phyloP scores from a whole-genome alignment of 2,888 invertebrate species.

The Cancer borealis region DNA sequence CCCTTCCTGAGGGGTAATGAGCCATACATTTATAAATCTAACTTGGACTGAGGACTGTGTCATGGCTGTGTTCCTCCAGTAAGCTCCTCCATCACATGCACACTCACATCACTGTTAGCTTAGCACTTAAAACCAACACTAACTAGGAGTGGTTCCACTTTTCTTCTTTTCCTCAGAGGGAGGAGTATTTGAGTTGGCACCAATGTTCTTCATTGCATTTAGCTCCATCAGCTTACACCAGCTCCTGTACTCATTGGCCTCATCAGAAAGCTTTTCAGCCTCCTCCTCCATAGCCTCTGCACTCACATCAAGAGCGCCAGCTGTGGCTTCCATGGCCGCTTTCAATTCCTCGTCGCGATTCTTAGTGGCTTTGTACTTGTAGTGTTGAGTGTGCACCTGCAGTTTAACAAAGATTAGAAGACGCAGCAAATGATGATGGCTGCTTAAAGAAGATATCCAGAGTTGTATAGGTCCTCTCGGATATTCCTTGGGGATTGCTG shows the following conservation, averaged over 20 bases:
- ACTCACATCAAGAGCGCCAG: conserved; percentile 66
- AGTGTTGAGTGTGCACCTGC: conserved; percentile 77
- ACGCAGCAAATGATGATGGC: conserved; percentile 49
- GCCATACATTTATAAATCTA: conserved; percentile 59
- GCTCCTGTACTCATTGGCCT: conserved; percentile 77
- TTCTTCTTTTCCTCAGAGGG: conserved; percentile 69
- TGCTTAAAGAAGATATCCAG: conserved; percentile 60
- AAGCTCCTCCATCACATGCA: conserved; percentile 52
- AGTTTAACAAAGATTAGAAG: conserved; percentile 70
- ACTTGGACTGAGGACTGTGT: conserved; percentile 60
- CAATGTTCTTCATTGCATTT: conserved; percentile 77
- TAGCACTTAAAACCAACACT: conserved; percentile 60
- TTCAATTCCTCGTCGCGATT: conserved; percentile 77
- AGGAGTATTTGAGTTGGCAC: conserved; percentile 63
- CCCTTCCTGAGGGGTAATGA: conserved; percentile 72
- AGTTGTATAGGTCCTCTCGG: conserved; percentile 46
- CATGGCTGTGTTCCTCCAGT: conserved; percentile 56
- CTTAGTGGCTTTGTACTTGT: conserved; percentile 77
- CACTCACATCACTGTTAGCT: conserved; percentile 55
- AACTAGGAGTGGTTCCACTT: conserved; percentile 63
- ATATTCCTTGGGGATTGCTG: conserved; percentile 26
- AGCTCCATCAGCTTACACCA: conserved; percentile 77
- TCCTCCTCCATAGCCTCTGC: conserved; percentile 68
- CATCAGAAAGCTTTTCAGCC: conserved; percentile 76
- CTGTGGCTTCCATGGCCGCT: conserved; percentile 74